Evolutionary conservation across 2,113 vertebrate genomes (phyloP).

Genomic region (Prietella phreatophila): DNA sequence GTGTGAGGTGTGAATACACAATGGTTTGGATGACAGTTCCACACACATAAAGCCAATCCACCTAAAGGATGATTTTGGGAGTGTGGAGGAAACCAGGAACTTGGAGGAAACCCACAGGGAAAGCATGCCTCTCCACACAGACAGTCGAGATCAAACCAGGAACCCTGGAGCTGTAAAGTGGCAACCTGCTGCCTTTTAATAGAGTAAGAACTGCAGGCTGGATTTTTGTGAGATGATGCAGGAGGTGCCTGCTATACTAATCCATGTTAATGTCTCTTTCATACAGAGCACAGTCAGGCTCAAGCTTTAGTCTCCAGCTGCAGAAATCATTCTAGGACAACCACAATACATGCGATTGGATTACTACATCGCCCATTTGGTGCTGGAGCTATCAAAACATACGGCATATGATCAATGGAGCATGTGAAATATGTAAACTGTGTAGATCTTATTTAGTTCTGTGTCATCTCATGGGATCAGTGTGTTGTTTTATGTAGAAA

Average conservation of each 20-base stretch:
- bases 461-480: too few relatives aligned
- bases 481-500: too few relatives aligned
- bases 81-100: background rate
- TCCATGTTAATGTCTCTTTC: conserved; percentile 44
- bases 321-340: conserved; percentile 36
- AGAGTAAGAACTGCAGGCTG: background rate
- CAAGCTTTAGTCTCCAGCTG: conserved; percentile 23
- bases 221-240: conserved; percentile 17
- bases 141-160: background rate
- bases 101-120: background rate
- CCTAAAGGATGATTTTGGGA: background rate
- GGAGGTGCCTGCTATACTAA: conserved; percentile 11
- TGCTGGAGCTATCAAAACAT: conserved; percentile 21
- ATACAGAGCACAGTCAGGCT: conserved; percentile 18
- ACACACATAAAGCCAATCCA: background rate
- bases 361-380: conserved; percentile 1
- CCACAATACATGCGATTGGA: conserved; percentile 23
- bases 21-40: background rate
- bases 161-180: background rate
- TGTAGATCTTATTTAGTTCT: too few relatives aligned
- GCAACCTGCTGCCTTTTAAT: background rate
- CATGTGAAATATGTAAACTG: background rate
- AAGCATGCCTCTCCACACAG: background rate
- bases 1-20: background rate
- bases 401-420: background rate